phyloP scores from a whole-genome alignment of 1,140 invertebrate genomes.

The Aphaenogaster rudis region DNA sequence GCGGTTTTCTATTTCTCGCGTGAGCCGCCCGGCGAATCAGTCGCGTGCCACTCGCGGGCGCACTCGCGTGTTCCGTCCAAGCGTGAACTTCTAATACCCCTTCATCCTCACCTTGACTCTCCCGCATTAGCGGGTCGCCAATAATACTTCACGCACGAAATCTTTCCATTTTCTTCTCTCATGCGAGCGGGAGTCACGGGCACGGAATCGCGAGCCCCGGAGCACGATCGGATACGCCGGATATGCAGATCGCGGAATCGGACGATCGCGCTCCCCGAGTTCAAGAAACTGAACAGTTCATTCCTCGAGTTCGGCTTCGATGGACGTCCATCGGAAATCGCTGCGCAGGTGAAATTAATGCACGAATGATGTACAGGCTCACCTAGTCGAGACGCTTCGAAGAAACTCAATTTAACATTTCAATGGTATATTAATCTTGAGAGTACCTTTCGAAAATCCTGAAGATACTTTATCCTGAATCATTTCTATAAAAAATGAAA shows the following conservation, averaged over 20 bases:
- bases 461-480: background rate
- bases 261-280: slow-evolving; percentile 19
- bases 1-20: slow-evolving; percentile 73
- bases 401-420: background rate
- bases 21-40: slow-evolving; percentile 69
- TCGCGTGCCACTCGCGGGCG: slow-evolving; percentile 80
- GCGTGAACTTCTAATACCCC: slow-evolving; percentile 78
- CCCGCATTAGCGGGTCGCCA: slow-evolving; percentile 73
- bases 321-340: background rate
- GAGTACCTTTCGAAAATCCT: background rate
- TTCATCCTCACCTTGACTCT: slow-evolving; percentile 82
- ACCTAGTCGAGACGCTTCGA: background rate
- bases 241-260: slow-evolving; percentile 67
- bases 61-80: slow-evolving; percentile 82
- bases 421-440: background rate
- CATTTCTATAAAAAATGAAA: background rate
- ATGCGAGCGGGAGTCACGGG: slow-evolving; percentile 71
- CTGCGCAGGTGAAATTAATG: background rate
- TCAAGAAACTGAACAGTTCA: slow-evolving; percentile 22
- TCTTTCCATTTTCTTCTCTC: slow-evolving; percentile 77
- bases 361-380: background rate
- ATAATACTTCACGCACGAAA: slow-evolving; percentile 79
- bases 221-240: slow-evolving; percentile 14
- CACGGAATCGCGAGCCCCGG: slow-evolving; percentile 47
- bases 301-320: background rate